Base-by-base conservation (phyloP, 2,797 vertebrate species). In the Simalia tracyae region DNA sequence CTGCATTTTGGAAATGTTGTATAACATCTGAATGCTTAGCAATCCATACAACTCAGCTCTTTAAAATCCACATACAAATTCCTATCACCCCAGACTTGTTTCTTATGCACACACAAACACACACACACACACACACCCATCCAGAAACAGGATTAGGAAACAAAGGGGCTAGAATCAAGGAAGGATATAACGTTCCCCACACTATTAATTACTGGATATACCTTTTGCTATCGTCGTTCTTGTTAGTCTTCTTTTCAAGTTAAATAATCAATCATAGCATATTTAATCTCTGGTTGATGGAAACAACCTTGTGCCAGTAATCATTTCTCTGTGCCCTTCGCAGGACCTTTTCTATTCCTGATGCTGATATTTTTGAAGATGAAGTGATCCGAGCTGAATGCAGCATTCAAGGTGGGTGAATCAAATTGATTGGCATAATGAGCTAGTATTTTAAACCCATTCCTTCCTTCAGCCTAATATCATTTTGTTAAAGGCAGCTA, bases 231-330 rank as follows among this genome's bases (percentile, higher is more conserved):
- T 84, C 3, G 89, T 88, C 8, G 92, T 95, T 89, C 24, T 42
- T 91, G 9, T 60, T 94, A 87, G 8, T 0, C 0, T 92, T 88
- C 46, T 86, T 17, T 42, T 11, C 7, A 57, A 91, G 14, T 0
- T 56, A 85, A 86, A 87, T 84, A 91, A 92, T 86, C 57, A 84
- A 0, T 24, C 63, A 2, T 63, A 9, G 93, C 89, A 12, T 91
- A 24, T 50, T 94, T 89, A 91, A 93, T 90, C 60, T 95, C 5
- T 86, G 46, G 61, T 93, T 91, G 76, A 88, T 5, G 76, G 66
- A 93, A 84, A 2, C 11, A 2, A 0, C 89, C 17, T 3, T 31
- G 2, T 86, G 10, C 0, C 66, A 36, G 11, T 86, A 12, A 92
- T 3, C 2, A 86, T 90, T 95, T 88, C 59, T 56, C 19, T 1